Percentiles rank a stretch among this genome's conserved stretches.
These are phyloP conservation scores for Halcyon leucocephala DNA, from an alignment of 2,797 vertebrate species.

Conservation along the genomic window DNA sequence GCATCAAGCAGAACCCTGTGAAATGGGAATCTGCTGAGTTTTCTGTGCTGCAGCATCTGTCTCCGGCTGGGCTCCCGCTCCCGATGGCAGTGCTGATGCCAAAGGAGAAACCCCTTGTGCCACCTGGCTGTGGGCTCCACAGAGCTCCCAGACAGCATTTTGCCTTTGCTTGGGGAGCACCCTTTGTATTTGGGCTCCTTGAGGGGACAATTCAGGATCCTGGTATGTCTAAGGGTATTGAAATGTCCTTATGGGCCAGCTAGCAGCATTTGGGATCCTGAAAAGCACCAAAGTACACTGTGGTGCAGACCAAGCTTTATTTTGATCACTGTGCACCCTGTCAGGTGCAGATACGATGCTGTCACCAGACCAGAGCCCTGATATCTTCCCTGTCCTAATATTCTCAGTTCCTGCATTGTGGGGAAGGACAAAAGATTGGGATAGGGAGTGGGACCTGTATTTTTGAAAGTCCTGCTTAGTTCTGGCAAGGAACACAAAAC, in stretches of 20 bases:
- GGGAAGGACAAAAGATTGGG: not conserved
- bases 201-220: not conserved
- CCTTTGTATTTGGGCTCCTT: not conserved
- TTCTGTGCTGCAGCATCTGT: not conserved
- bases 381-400: not conserved
- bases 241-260: not conserved
- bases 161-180: not conserved
- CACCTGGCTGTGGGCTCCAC: accelerated
- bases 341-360: not conserved
- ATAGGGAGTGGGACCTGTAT: accelerated
- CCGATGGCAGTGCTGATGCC: not conserved
- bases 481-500: not conserved
- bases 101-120: not conserved
- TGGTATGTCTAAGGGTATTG: not conserved
- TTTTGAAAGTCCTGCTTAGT: not conserved
- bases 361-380: not conserved
- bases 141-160: not conserved
- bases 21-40: not conserved
- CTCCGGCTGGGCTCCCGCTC: not conserved
- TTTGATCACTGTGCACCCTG: not conserved
- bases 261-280: not conserved
- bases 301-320: not conserved
- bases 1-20: not conserved
- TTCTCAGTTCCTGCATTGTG: not conserved
- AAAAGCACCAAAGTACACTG: accelerated